Conservation (phyloP, 2,113 vertebrate genomes). For the Oreochromis aureus region DNA sequence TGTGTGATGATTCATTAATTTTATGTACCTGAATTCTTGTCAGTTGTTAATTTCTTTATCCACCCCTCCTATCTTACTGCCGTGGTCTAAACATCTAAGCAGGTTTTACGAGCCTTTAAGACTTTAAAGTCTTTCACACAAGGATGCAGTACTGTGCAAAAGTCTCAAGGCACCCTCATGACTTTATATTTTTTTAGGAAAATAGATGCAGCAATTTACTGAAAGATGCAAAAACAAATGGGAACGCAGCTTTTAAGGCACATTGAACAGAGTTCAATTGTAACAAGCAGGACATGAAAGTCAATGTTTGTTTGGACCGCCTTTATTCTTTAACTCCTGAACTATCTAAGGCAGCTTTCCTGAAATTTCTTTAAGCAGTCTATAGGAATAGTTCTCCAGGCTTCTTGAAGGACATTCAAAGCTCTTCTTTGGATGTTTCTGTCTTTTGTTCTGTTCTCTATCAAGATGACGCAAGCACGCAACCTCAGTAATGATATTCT, state of each 20-base stretch:
- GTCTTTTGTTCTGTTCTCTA: neutral
- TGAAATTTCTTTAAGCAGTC: neutral
- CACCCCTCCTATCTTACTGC: neutral
- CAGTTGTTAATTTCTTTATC: neutral
- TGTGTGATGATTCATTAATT: neutral
- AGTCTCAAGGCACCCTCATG: neutral
- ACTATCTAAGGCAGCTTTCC: neutral
- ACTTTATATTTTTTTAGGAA: neutral
- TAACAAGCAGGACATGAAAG: neutral
- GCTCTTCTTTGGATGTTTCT: neutral
- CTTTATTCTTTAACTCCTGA: neutral
- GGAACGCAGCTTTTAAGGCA: neutral
- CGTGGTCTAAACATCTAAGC: neutral
- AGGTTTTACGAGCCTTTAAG: neutral
- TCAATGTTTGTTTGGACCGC: neutral
- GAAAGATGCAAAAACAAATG: neutral
- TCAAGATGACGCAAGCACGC: rapidly evolving
- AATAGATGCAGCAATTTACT: neutral
- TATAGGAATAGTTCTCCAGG: neutral
- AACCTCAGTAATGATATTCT: neutral
- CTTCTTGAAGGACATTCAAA: neutral
- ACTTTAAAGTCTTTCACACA: neutral
- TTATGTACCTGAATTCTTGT: neutral
- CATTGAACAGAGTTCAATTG: neutral
- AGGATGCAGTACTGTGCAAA: rapidly evolving